Base-by-base conservation (phyloP, 2,113 vertebrate genomes). In the Tyrannus savana region DNA sequence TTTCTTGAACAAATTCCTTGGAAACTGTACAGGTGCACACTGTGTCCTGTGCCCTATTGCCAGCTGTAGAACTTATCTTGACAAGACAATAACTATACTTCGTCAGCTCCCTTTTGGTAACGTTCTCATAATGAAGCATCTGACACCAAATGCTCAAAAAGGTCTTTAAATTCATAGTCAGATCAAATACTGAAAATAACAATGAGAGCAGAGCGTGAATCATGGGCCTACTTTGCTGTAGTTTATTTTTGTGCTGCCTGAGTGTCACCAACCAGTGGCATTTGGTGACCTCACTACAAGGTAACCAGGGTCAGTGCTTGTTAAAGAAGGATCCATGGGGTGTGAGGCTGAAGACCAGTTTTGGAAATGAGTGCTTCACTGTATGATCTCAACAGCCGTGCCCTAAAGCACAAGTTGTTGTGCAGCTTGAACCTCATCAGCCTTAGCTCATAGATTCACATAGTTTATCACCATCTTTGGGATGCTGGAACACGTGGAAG, bases 1-100 rank as follows among this genome's bases (percentile, higher is more conserved):
- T 96, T 96, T 95, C 85, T 94, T 95, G 95, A 92, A 68, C 87
- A 96, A 94, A 97, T 97, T 96, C 95, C 91, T 86, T 44, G 89
- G 84, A 91, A 82, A 83, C 33, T 79, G 49, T 95, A 90, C 88
- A 97, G 96, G 95, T 97, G 95, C 90, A 92, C 49, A 19, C 85
- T 80, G 55, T 91, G 87, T 72, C 80, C 66, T 84, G 2, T 64
- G 58, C 79, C 37, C 86, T 95, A 41, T 33, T 90, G 41, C 75
- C 53, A 88, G 77, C 91, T 86, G 56, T 53, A 79, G 80, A 58
- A 53, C 35, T 60, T 59, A 17, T 18, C 58, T 66, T 74, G 68
- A 67, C 31, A 67, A 46, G 69, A 28, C 19, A 63, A 59, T 64
- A 91, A 60, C 80, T 67, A 3, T 52, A 52, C 33, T 67, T 59